These are phyloP conservation scores for Stigmatopora nigra DNA, from an alignment of 2,113 vertebrate species.

Conservation along the genomic window DNA sequence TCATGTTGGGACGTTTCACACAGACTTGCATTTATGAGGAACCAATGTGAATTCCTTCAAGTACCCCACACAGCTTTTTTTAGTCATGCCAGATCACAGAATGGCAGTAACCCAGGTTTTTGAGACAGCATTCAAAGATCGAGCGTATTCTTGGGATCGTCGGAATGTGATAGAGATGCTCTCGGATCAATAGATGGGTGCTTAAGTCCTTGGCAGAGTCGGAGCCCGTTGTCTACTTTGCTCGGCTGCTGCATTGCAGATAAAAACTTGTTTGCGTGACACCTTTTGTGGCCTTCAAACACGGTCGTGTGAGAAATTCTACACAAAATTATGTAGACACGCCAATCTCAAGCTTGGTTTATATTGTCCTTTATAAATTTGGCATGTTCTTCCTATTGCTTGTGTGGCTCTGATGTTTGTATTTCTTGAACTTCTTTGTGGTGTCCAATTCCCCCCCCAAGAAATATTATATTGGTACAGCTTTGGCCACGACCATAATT, in stretches of 20 bases:
- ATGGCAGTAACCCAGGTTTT: neutral
- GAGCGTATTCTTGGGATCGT: neutral
- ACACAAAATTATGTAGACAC: neutral
- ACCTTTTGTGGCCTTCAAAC: conserved; percentile 16
- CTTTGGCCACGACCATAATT: too few relatives aligned
- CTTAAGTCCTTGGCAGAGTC: conserved; percentile 41
- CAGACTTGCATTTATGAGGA: conserved; percentile 9
- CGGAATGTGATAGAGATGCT: conserved; percentile 15
- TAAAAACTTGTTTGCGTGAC: conserved; percentile 35
- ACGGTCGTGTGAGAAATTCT: neutral
- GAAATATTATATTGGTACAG: neutral
- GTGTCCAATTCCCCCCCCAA: neutral
- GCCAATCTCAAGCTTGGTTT: too few relatives aligned
- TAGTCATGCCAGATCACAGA: conserved; percentile 5
- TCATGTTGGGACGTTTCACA: neutral
- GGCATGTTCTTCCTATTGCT: too few relatives aligned
- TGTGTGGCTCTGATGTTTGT: too few relatives aligned
- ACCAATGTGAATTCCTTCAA: conserved; percentile 11
- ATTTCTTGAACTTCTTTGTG: neutral
- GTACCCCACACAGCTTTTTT: neutral
- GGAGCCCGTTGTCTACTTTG: conserved; percentile 24
- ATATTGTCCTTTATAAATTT: too few relatives aligned
- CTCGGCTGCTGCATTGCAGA: conserved; percentile 63
- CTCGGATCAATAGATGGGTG: conserved; percentile 37
- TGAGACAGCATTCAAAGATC: neutral